These are phyloP conservation scores for Molanna angustata DNA, from an alignment of 2,888 invertebrate genomes.

Conservation along the genomic window DNA sequence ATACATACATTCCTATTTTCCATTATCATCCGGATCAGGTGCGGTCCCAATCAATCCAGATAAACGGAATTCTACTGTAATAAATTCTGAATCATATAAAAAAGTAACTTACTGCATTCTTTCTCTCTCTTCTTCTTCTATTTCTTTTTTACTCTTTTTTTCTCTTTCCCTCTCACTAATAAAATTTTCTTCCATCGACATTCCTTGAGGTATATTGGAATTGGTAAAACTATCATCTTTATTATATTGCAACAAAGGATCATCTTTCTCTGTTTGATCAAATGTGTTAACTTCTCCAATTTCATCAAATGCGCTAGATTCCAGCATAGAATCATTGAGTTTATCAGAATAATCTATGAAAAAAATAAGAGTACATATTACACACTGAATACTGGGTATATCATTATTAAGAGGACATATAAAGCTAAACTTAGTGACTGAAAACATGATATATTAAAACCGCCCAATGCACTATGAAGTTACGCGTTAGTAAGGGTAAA, in stretches of 20 bases:
- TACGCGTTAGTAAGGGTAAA: too few species aligned
- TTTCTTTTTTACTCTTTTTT: slow-evolving; percentile 72
- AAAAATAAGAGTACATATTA: too few species aligned
- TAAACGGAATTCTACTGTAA: too few species aligned
- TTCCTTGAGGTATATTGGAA: slow-evolving; percentile 38
- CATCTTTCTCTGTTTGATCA: slow-evolving; percentile 38
- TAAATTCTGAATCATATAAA: not conserved
- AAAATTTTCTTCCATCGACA: slow-evolving; percentile 43
- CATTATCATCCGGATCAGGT: too few species aligned
- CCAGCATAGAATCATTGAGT: slow-evolving; percentile 38
- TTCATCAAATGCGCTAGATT: slow-evolving; percentile 37
- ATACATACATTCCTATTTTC: too few species aligned
- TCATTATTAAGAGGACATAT: too few species aligned
- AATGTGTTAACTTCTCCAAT: slow-evolving; percentile 35
- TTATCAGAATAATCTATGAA: slow-evolving; percentile 45
- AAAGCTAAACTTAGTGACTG: too few species aligned
- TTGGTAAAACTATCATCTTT: slow-evolving; percentile 39
- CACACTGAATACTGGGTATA: too few species aligned
- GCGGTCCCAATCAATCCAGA: too few species aligned
- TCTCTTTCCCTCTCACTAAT: slow-evolving; percentile 63
- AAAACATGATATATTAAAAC: too few species aligned
- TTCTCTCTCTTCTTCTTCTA: slow-evolving; percentile 92
- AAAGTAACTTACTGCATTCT: slow-evolving; percentile 83
- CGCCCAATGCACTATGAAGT: too few species aligned
- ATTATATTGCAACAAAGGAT: slow-evolving; percentile 34